Evolutionary conservation across 1,140 invertebrate genomes (phyloP), one percentile per base, ranked within the genome.

Genomic region (Thrips palmi): DNA sequence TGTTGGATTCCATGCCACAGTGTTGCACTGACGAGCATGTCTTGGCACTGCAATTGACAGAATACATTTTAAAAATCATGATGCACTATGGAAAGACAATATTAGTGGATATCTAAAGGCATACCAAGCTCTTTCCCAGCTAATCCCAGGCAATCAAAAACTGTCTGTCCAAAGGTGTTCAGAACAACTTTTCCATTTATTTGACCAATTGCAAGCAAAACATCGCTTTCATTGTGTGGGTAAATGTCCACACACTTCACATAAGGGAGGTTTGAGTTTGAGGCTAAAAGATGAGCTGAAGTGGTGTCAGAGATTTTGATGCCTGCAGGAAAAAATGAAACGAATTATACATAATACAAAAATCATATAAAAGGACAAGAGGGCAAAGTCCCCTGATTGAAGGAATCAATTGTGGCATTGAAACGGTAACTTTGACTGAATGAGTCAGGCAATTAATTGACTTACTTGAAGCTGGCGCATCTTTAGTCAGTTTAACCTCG

Each of bases 1-100:
- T n/a, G 68, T 52, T n/a, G 73, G 75, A 60, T 84, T 89, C 86
- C 87, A 94, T 22, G 75, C 67, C 3, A 94, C 63, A n/a, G 77
- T 70, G 39, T 86, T 86, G 52, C 87, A 92, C 48, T 79, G 74
- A 20, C 88, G 63, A 23, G 76, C 65, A 57, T 83, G 77, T 38
- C 78, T 74, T 1, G 83, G 76, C 36, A 71, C 83, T 86, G 43
- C n/a, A n/a, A 2, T 27, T 27, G 7, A 7, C 24, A 8, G n/a
- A n/a, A n/a, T n/a, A n/a, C n/a, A n/a, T n/a, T n/a, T n/a, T n/a
- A n/a, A n/a, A n/a, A n/a, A n/a, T n/a, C n/a, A n/a, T n/a, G n/a
- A n/a, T n/a, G n/a, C n/a, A n/a, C n/a, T n/a, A n/a, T n/a, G n/a
- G n/a, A n/a, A n/a, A n/a, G n/a, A n/a, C n/a, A n/a, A n/a, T n/a